These are phyloP conservation scores for Nasonia giraulti DNA, from an alignment of 1,140 invertebrate species.

Conservation along the genomic window DNA sequence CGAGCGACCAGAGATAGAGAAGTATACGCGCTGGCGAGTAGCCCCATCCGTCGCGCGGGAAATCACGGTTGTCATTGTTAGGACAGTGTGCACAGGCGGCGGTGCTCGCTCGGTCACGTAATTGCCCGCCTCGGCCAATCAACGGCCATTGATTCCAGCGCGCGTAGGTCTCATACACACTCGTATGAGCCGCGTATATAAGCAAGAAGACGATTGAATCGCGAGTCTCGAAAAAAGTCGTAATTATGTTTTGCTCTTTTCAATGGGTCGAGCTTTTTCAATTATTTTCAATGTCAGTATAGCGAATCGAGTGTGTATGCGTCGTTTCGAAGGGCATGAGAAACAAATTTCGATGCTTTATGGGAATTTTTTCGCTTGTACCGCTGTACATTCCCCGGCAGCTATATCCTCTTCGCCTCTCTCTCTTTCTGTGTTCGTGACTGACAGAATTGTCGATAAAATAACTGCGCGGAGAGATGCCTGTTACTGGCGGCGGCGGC, in stretches of 20 bases:
- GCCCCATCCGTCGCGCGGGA: constrained; percentile 31
- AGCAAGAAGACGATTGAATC: too few species aligned
- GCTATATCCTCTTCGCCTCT: not conserved
- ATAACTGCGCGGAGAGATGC: not conserved
- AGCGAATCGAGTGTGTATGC: too few species aligned
- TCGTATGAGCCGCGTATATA: not conserved
- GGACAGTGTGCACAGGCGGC: not conserved
- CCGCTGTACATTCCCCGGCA: too few species aligned
- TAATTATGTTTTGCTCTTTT: too few species aligned
- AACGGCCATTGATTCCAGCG: constrained; percentile 55
- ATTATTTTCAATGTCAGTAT: too few species aligned
- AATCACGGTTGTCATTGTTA: constrained; percentile 58
- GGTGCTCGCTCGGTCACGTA: constrained; percentile 40
- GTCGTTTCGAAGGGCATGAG: not conserved
- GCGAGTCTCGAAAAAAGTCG: too few species aligned
- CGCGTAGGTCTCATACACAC: not conserved
- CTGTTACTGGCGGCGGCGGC: not conserved
- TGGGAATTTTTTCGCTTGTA: constrained; percentile 8
- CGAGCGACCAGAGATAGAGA: too few species aligned
- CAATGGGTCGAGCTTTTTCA: too few species aligned
- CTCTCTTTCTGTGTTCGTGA: not conserved
- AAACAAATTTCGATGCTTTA: not conserved
- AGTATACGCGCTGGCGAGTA: too few species aligned
- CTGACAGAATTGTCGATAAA: constrained; percentile 44
- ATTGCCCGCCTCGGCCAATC: constrained; percentile 56